Base-by-base conservation (phyloP, 2,797 vertebrate genomes). In the Sebastiscus tertius region DNA sequence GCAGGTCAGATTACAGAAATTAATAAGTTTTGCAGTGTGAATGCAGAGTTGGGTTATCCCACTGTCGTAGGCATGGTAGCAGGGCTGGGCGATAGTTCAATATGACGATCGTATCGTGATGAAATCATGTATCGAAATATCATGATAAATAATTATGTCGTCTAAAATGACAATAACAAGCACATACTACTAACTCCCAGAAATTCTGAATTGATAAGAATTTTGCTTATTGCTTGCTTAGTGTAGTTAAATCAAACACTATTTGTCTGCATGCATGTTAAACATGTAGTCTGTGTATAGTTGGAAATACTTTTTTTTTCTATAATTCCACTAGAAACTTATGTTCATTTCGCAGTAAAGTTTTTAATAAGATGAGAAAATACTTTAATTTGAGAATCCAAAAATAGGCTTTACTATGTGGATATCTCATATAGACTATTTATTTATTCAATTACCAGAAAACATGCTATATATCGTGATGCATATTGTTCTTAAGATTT, bases 271-370 rank as follows among this genome's bases (percentile, higher is more conserved):
- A 1, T 54, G n/a, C 2, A 54, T 22, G n/a, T 54, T n/a, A 52
- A 52, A 52, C 49, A n/a, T 52, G 4, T 52, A 52, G 8, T 20
- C 49, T 20, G 49, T 52, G 20, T 52, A 52, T 52, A 0, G 49
- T 52, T 52, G 8, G 16, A 46, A 46, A 46, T 46, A 46, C n/a
- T 8, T n/a, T 9, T 49, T 54, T 10, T 22, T n/a, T n/a, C 0
- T 54, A 54, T 54, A 54, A 54, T 49, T 49, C n/a, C 52, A 54
- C 0, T 11, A 54, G 20, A 54, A 54, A 22, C 20, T n/a, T 6
- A 52, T 52, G 20, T 52, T 52, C 1, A n/a, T 0, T 52, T 52
- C n/a, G 0, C 3, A 0, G 0, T 49, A 10, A 52, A 16, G 0
- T 3, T 49, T 49, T 49, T 49, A 49, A 49, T 49, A 49, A 20